These are phyloP conservation scores for Leptarthrus brevirostris DNA, from an alignment of 2,888 invertebrate genomes.

Conservation along the genomic window DNA sequence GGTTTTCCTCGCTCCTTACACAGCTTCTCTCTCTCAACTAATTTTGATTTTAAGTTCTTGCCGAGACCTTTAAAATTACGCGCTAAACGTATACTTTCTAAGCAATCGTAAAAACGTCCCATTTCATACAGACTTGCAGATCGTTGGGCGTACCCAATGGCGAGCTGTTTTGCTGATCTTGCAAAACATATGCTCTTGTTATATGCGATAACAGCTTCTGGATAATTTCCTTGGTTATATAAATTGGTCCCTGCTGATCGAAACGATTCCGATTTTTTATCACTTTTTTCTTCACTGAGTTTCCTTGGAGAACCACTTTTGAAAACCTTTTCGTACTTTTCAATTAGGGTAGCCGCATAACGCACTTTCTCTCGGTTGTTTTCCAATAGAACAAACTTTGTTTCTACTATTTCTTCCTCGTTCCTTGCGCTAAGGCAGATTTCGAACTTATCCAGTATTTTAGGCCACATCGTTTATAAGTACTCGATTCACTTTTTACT, in stretches of 20 bases:
- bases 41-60: conserved; percentile 71
- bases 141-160: conserved; percentile 79
- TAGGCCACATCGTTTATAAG: too few relatives aligned
- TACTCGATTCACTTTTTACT: too few relatives aligned
- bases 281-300: neutral
- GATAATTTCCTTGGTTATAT: conserved; percentile 61
- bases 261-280: neutral
- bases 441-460: too few relatives aligned
- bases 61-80: conserved; percentile 72
- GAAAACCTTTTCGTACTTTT: neutral
- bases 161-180: conserved; percentile 70
- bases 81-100: conserved; percentile 76
- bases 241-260: neutral
- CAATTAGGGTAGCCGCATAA: neutral
- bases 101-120: conserved; percentile 73
- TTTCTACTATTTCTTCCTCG: neutral
- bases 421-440: too few relatives aligned
- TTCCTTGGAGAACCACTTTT: neutral
- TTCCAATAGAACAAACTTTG: neutral
- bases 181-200: conserved; percentile 75
- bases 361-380: neutral
- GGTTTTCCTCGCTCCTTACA: conserved; percentile 63
- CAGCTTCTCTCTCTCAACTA: conserved; percentile 70
- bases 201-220: conserved; percentile 69
- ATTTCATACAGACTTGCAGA: conserved; percentile 78